Percentiles rank a stretch among this genome's conserved stretches.
Evolutionary conservation across 2,797 vertebrate genomes (phyloP).

Genomic region (Mastacembelus armatus): DNA sequence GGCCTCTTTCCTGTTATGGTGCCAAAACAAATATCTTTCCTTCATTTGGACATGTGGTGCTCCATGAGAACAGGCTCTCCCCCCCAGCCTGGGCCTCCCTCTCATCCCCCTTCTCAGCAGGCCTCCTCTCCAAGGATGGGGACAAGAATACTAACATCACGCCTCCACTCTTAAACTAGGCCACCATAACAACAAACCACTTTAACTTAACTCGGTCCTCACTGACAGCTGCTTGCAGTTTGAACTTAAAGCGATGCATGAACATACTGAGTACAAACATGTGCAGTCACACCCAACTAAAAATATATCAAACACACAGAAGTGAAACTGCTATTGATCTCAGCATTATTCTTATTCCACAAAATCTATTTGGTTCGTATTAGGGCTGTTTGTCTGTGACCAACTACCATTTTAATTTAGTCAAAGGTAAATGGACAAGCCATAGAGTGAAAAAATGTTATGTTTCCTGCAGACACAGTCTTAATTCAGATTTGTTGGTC

Average conservation of each 20-base stretch:
- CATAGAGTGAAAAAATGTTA: too few species aligned
- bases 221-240: conserved; percentile 9
- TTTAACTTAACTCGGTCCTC: conserved; percentile 31
- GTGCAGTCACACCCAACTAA: conserved; percentile 5
- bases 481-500: too few species aligned
- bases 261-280: not conserved
- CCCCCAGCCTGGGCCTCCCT: conserved; percentile 37
- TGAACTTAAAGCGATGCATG: conserved; percentile 8
- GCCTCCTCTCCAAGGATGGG: conserved; percentile 65
- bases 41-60: conserved; percentile 75
- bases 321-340: conserved; percentile 33
- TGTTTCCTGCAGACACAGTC: too few species aligned
- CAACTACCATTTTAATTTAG: not conserved
- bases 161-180: conserved; percentile 55
- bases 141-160: conserved; percentile 79
- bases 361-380: too few species aligned
- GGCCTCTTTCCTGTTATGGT: conserved; percentile 67
- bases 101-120: conserved; percentile 34
- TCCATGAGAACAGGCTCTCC: conserved; percentile 55
- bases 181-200: conserved; percentile 52
- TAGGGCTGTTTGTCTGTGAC: not conserved
- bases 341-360: not conserved
- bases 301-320: conserved; percentile 22
- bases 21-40: conserved; percentile 70
- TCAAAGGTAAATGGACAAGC: too few species aligned